Base-by-base conservation (phyloP, 2,888 invertebrate genomes). In the Catonia carolina region DNA sequence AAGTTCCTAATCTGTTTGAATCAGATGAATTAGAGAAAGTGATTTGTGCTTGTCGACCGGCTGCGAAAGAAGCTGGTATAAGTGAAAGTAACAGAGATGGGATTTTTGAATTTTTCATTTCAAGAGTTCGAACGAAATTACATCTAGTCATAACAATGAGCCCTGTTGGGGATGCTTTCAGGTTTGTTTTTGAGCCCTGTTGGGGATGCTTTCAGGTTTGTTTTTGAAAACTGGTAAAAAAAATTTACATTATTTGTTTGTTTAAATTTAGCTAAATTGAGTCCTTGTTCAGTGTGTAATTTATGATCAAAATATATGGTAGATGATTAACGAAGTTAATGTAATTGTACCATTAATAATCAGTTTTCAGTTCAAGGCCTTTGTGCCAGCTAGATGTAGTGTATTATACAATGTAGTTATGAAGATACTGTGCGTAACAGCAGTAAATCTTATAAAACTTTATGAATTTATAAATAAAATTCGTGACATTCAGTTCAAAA, bases 1-100 rank as follows among this genome's bases (percentile, higher is more conserved):
- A 94, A 69, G 91, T 94, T 1, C 93, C 93, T 0, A 93, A 92
- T 74, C 75, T 94, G n/a, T 92, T 86, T 66, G 89, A 89, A 66
- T 80, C 87, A 0, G 94, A 94, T 67, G 86, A 91, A 56, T 85
- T 84, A 67, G 94, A 94, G 67, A 85, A 85, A 68, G 80, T 89
- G 0, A 86, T 93, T 62, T 82, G 85, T 12, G 86, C 82, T 0
- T 83, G 84, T 55, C 78, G 91, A 10, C 78, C 80, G 1, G 79
- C 80, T 0, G 92, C 91, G 0, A 85, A 82, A 67, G 82, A 81
- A 61, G 74, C 72, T 1, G 87, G 86, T 1, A 75, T 89, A 42
- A 78, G 82, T 60, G 83, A 82, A 60, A 76, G 77, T 7, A 76
- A 77, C 66, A 76, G 92, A 22, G 93, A 94, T 68, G 83, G 77